Evolutionary conservation across 2,113 vertebrate genomes (phyloP).

Genomic region (Greenwoodochromis staneri): DNA sequence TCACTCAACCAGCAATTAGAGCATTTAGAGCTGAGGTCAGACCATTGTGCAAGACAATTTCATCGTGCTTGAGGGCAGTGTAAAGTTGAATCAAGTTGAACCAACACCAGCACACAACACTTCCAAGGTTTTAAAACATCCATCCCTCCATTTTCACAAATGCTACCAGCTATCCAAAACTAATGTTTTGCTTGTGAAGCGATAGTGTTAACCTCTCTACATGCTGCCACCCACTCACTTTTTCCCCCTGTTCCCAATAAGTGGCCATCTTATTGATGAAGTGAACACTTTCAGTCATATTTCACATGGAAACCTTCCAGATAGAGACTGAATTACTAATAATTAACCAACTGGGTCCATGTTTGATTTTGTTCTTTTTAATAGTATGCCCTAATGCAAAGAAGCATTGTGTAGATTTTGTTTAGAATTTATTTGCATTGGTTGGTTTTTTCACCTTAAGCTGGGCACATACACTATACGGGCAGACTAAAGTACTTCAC

Average conservation of each 20-base stretch:
- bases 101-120: fast-evolving
- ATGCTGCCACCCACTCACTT: not conserved
- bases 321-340: not conserved
- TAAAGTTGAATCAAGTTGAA: fast-evolving
- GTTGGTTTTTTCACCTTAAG: not conserved
- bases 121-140: not conserved
- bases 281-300: not conserved
- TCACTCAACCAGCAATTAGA: not conserved
- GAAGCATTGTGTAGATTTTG: not conserved
- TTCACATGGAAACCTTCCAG: not conserved
- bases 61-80: not conserved
- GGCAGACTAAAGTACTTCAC: not conserved
- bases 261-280: not conserved
- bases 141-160: not conserved
- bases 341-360: not conserved
- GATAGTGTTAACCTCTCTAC: not conserved
- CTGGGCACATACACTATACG: not conserved
- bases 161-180: not conserved
- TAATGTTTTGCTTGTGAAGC: not conserved
- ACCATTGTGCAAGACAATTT: fast-evolving
- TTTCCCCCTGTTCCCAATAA: fast-evolving
- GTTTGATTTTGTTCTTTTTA: fast-evolving
- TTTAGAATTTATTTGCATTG: not conserved
- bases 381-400: not conserved
- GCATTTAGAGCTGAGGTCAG: not conserved